A percentile compares a stretch with the other conserved stretches of the same genome.
These are phyloP conservation scores for Todiramphus chloris DNA, from an alignment of 2,113 vertebrate species.

Conservation along the genomic window DNA sequence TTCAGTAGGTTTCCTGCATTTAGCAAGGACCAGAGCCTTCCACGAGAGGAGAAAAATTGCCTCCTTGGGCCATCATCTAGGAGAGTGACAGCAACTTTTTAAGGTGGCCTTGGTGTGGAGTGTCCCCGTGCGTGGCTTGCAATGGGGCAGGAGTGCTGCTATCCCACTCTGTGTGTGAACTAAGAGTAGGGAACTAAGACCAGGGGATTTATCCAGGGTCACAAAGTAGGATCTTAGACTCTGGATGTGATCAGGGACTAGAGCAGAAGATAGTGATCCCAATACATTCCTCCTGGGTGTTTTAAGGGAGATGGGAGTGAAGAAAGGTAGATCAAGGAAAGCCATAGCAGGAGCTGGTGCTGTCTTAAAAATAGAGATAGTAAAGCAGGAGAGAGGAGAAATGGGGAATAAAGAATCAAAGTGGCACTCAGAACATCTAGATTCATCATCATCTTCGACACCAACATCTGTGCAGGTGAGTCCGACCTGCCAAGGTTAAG, in stretches of 20 bases:
- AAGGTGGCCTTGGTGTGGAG: neutral
- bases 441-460: neutral
- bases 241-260: neutral
- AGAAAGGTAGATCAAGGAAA: neutral
- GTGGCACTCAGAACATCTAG: neutral
- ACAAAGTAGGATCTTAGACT: neutral
- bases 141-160: neutral
- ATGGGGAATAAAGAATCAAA: neutral
- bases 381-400: neutral
- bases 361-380: neutral
- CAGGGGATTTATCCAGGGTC: neutral
- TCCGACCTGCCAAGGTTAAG: neutral
- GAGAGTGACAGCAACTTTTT: neutral
- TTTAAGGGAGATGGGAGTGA: neutral
- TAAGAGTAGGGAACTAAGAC: neutral
- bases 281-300: neutral
- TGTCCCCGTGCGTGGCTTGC: neutral
- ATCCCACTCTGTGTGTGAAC: neutral
- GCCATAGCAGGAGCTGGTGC: neutral
- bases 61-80: accelerated
- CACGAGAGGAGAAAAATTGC: neutral
- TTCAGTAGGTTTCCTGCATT: neutral
- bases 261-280: neutral
- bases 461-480: neutral
- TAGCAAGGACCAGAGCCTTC: neutral